Evolutionary conservation across 2,113 vertebrate species (phyloP), one percentile per base, ranked within the genome.

Genomic region (Apodemus sylvaticus): DNA sequence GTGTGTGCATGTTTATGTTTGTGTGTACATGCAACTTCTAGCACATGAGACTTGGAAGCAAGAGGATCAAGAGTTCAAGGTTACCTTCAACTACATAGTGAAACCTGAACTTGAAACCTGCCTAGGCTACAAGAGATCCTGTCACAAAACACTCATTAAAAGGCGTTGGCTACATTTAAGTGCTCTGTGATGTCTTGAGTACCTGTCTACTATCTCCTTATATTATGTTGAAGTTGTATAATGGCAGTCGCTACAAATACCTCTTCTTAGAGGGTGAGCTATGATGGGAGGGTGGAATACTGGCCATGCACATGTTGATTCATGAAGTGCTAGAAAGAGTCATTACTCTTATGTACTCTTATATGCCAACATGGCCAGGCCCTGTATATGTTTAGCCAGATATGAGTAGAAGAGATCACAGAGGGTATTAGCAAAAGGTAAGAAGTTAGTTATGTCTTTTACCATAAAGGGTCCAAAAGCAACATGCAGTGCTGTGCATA

Each of bases 341-440:
- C 90, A 86, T 95, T 86, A 51, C 68, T 81, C 91, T 92, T 66
- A 74, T 81, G 90, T 94, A 55, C 92, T 96, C 93, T 89, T 97
- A 93, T 96, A 91, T 92, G 93, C 97, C 93, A 91, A 81, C 83
- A 71, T 97, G 96, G 89, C 96, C 87, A 4, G 92, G 62, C 92
- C 96, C 97, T 97, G 77, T 90, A 93, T 94, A 4, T 73, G 91
- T 93, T 93, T 62, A 16, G 6, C 6, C 16, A 19, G 16, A n/a
- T n/a, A 91, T 94, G 5, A 70, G 91, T 94, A 91, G 58, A 48
- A 94, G 87, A 93, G 90, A 81, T 31, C n/a, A 82, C 95, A 96
- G 96, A 79, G 97, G 91, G n/a, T 55, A 62, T 97, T 62, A 89
- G 92, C 60, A 3, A 60, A 85, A 62, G 81, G 55, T 6, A 0